These are phyloP conservation scores for Epistrophe eligans DNA, from an alignment of 2,888 invertebrate species.

Conservation along the genomic window DNA sequence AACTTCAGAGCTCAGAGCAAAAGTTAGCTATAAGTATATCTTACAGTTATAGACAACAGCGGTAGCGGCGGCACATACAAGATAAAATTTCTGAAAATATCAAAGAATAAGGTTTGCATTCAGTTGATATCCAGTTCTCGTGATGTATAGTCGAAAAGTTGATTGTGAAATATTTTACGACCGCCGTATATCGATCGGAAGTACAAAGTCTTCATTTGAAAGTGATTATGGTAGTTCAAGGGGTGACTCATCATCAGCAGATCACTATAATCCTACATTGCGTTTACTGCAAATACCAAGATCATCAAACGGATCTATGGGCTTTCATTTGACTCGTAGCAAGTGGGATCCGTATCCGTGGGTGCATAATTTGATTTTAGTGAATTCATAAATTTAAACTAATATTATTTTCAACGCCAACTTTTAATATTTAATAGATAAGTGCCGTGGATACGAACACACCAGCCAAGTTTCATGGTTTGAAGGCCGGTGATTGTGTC, in stretches of 20 bases:
- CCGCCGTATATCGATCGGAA: slow-evolving; percentile 53
- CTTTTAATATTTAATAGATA: slow-evolving; percentile 82
- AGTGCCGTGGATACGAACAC: slow-evolving; percentile 87
- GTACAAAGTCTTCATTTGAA: slow-evolving; percentile 32
- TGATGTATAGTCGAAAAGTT: slow-evolving; percentile 65
- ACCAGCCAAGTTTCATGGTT: slow-evolving; percentile 87
- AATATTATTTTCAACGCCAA: not conserved
- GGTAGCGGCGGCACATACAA: not conserved
- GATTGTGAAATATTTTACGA: slow-evolving; percentile 59
- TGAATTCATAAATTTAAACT: not conserved
- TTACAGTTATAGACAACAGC: slow-evolving; percentile 19
- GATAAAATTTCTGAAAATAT: slow-evolving; percentile 24
- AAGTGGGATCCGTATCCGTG: slow-evolving; percentile 94
- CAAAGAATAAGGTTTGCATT: slow-evolving; percentile 37
- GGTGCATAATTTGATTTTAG: slow-evolving; percentile 84
- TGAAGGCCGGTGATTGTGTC: slow-evolving; percentile 89
- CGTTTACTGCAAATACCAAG: slow-evolving; percentile 86
- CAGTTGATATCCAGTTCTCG: slow-evolving; percentile 52
- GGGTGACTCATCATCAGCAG: slow-evolving; percentile 58
- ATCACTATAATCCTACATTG: slow-evolving; percentile 80
- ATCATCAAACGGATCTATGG: slow-evolving; percentile 86
- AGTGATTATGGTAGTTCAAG: slow-evolving; percentile 25
- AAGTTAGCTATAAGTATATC: not conserved
- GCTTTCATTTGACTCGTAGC: slow-evolving; percentile 90
- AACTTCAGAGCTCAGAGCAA: not conserved